Base-by-base conservation (phyloP, 2,113 vertebrate genomes). In the Nannospalax galili region DNA sequence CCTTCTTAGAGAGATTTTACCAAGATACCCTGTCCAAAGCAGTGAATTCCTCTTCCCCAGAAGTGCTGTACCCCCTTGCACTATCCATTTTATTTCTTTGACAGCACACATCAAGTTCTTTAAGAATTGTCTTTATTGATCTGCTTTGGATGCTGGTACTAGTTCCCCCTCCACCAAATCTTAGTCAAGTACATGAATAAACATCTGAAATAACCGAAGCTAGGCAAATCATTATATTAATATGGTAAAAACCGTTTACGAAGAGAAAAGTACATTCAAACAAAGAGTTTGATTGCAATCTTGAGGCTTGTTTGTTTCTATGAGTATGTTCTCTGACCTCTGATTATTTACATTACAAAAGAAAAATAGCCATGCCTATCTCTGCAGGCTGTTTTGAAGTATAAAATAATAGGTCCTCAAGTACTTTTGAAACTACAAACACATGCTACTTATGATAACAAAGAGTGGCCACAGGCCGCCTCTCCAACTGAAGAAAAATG, bases 331-430 rank as follows among this genome's bases (percentile, higher is more conserved):
- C 37, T 91, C 82, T 94, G 48, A 85, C 89, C 17, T 17, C 80
- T 92, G 14, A 48, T 73, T 80, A 58, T 91, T 94, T 93, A 28
- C 56, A 72, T n/a, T n/a, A n/a, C n/a, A 56, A 94, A 89, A 3
- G 89, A 78, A 96, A 14, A 86, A 73, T 40, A 65, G 30, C 24
- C 48, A 90, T 64, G 58, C 37, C 48, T 88, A 60, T 24, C 84
- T 74, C 11, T 84, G 19, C 26, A 82, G 48, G 26, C 7, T 92
- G 26, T 81, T 93, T 89, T 82, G 28, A 89, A 73, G 22, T 56
- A 56, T 52, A 81, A 56, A 11, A 52, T 52, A 81, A 81, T 52
- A 58, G 11, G 14, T 26, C 73, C n/a, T 60, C 73, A 37, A 77
- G 8, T 37, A 48, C 42, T 62, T 70, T 84, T 85, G 64, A 85